These are phyloP conservation scores for Euwallacea similis DNA, from an alignment of 1,140 invertebrate species.

Conservation along the genomic window DNA sequence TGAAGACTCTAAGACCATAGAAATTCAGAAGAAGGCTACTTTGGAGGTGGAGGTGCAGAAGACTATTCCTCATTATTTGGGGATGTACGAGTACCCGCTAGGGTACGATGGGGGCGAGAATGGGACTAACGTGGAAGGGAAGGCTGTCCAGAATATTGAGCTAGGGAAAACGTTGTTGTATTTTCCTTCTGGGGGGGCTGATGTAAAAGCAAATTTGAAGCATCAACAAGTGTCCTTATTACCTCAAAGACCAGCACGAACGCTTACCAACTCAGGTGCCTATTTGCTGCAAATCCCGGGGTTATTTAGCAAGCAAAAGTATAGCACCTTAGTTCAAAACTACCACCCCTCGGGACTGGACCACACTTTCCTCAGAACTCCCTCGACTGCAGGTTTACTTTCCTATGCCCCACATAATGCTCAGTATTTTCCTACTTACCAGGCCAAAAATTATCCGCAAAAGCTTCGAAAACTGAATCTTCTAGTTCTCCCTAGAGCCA, in stretches of 20 bases:
- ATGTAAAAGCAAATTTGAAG: conserved; percentile 43
- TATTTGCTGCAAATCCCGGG: conserved; percentile 32
- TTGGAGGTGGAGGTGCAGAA: conserved; percentile 58
- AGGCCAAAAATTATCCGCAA: background rate
- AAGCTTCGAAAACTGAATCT: conserved; percentile 20
- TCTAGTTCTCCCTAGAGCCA: conserved; percentile 24
- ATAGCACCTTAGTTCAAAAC: conserved; percentile 26
- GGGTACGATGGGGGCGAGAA: conserved; percentile 36
- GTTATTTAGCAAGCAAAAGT: conserved; percentile 28
- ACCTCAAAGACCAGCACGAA: conserved; percentile 51
- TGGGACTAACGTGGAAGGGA: conserved; percentile 31
- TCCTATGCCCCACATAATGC: conserved; percentile 42
- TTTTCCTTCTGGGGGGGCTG: conserved; percentile 27
- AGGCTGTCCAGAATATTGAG: conserved; percentile 40
- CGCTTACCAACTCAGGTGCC: conserved; percentile 39
- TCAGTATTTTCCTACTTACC: conserved; percentile 32
- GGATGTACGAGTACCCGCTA: conserved; percentile 57
- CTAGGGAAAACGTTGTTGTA: conserved; percentile 44
- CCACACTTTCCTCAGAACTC: background rate
- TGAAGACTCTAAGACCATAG: conserved; percentile 13
- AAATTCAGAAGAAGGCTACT: conserved; percentile 12
- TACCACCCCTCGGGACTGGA: conserved; percentile 6
- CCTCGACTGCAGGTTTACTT: background rate
- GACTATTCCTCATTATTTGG: conserved; percentile 57
- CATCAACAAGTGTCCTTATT: conserved; percentile 46